Evolutionary conservation across 2,797 vertebrate genomes (phyloP).

Genomic region (Aselliscus stoliczkanus): DNA sequence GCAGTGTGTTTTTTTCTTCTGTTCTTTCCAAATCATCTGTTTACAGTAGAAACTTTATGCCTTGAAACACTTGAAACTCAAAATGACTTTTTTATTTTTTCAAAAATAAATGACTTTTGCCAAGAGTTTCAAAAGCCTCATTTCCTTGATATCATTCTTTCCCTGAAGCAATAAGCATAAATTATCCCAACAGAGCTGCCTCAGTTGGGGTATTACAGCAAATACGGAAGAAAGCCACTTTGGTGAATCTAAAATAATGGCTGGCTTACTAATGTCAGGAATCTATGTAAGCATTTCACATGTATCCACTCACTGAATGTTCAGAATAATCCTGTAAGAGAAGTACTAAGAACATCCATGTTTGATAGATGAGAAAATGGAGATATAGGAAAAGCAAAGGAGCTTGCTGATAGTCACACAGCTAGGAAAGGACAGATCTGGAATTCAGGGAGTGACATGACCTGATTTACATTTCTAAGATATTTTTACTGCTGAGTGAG

Average conservation of each 20-base stretch:
- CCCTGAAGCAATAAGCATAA: background rate
- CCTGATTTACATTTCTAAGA: background rate
- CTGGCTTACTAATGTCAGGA: background rate
- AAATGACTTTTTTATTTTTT: constrained; percentile 8
- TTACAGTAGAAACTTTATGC: background rate
- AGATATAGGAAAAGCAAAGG: background rate
- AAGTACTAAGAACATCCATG: background rate
- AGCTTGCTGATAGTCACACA: background rate
- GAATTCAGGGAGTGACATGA: background rate
- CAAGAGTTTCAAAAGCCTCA: background rate
- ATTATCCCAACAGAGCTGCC: background rate
- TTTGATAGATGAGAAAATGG: background rate
- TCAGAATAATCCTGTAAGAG: background rate
- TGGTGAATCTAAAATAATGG: background rate
- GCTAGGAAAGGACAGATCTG: background rate
- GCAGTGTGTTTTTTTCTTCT: background rate
- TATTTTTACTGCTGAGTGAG: background rate
- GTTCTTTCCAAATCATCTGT: background rate
- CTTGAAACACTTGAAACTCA: constrained; percentile 15
- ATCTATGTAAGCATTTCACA: background rate
- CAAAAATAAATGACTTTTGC: constrained; percentile 8
- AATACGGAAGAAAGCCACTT: background rate
- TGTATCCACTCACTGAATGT: background rate
- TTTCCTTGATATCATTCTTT: constrained; percentile 5
- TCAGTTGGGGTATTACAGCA: background rate